Evolutionary conservation across 1,140 invertebrate genomes (phyloP).

Genomic region (Microplitis demolitor): DNA sequence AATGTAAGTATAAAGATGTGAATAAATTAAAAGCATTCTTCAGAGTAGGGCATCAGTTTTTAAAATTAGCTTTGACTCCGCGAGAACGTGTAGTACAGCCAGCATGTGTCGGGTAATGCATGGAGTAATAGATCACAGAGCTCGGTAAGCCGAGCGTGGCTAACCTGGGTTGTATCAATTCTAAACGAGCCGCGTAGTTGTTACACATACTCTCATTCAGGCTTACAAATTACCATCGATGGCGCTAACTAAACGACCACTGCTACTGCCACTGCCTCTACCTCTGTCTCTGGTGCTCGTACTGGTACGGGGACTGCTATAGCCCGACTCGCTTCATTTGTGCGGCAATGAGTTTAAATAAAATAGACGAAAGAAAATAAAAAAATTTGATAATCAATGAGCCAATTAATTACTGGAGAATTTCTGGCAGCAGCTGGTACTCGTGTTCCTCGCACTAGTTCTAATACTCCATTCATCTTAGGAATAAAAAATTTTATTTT

Average conservation of each 20-base stretch:
- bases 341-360: no score
- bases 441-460: no score
- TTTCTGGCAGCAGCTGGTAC: not conserved
- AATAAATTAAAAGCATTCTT: no score
- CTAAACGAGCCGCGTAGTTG: slow-evolving; percentile 9
- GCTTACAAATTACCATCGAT: slow-evolving; percentile 39
- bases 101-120: slow-evolving; percentile 15
- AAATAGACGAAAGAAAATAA: not conserved
- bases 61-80: no score
- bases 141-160: not conserved
- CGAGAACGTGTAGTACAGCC: not conserved
- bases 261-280: slow-evolving; percentile 17
- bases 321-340: no score
- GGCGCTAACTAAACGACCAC: slow-evolving; percentile 38
- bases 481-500: not conserved
- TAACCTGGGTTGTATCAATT: slow-evolving; percentile 37
- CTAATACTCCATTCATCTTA: not conserved
- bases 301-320: no score
- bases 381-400: slow-evolving; percentile 1
- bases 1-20: no score
- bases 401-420: not conserved
- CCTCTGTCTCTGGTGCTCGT: no score
- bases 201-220: not conserved
- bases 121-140: slow-evolving; percentile 1
- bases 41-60: no score